Conservation (phyloP, 1,140 invertebrate species). For the Drosophila sechellia region DNA sequence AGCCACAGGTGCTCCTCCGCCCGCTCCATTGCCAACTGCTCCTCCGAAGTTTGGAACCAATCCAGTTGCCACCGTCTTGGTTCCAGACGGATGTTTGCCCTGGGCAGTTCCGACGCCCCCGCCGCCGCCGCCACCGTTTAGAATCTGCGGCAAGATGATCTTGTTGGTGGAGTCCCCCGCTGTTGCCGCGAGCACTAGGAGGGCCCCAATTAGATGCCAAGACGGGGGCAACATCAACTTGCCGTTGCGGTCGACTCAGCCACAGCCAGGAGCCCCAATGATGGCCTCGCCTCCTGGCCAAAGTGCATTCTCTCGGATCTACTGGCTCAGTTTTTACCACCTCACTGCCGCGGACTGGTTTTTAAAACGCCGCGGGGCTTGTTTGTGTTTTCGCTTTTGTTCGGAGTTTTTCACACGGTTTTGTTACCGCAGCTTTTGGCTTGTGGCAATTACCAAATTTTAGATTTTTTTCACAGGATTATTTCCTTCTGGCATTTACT, state of each 20-base stretch:
- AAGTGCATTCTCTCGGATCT: slow-evolving; percentile 64
- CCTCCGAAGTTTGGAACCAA: slow-evolving; percentile 13
- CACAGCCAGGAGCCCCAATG: slow-evolving; percentile 60
- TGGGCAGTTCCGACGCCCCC: slow-evolving; percentile 18
- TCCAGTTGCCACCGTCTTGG: slow-evolving; percentile 37
- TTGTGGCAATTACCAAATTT: slow-evolving; percentile 21
- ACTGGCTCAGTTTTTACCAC: slow-evolving; percentile 20
- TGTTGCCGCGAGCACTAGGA: slow-evolving; percentile 82
- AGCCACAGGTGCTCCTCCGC: slow-evolving; percentile 27
- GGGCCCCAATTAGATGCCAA: slow-evolving; percentile 83
- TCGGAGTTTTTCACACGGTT: slow-evolving; percentile 25
- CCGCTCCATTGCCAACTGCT: background rate
- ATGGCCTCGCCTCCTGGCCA: slow-evolving; percentile 60
- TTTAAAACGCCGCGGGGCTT: slow-evolving; percentile 24
- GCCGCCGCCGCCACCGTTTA: slow-evolving; percentile 48
- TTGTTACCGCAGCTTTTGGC: slow-evolving; percentile 18
- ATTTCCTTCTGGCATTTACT: background rate
- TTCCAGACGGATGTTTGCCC: slow-evolving; percentile 51
- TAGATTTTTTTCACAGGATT: slow-evolving; percentile 1
- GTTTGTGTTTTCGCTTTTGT: slow-evolving; percentile 39
- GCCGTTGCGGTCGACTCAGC: slow-evolving; percentile 57
- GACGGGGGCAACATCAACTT: slow-evolving; percentile 84
- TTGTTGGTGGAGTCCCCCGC: slow-evolving; percentile 83
- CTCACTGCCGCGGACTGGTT: slow-evolving; percentile 14
- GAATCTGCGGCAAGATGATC: slow-evolving; percentile 76